phyloP scores from a whole-genome alignment of 2,888 invertebrate species.

The Ennomos erosarius region DNA sequence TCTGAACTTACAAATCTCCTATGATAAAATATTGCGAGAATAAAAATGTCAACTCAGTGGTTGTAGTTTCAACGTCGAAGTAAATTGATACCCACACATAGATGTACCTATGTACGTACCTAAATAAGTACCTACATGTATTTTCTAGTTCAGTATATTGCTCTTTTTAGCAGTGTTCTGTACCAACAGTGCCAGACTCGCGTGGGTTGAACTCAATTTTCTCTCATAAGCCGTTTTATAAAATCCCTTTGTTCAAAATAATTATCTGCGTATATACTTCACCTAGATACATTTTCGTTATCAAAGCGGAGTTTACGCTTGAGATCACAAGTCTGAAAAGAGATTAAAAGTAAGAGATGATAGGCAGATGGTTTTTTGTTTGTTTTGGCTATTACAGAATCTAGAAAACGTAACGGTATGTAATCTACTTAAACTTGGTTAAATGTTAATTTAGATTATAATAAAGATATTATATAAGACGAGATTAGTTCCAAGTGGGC shows the following conservation, averaged over 20 bases:
- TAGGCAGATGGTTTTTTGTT: no score
- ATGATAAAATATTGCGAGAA: background rate
- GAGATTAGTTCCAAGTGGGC: no score
- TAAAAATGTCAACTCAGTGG: constrained; percentile 9
- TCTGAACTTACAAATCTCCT: no score
- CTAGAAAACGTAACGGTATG: no score
- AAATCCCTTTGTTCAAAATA: constrained; percentile 35
- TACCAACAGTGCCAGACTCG: constrained; percentile 11
- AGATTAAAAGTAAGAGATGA: background rate
- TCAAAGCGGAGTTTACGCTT: constrained; percentile 35
- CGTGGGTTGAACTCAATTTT: constrained; percentile 31
- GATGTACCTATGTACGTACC: no score
- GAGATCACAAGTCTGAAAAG: constrained; percentile 22
- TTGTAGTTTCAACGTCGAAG: constrained; percentile 10
- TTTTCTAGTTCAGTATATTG: no score
- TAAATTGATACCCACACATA: background rate
- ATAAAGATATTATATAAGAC: no score
- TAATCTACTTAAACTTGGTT: no score
- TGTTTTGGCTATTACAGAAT: no score
- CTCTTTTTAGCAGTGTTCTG: no score
- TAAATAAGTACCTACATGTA: no score
- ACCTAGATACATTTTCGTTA: constrained; percentile 39
- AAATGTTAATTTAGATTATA: no score
- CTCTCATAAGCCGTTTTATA: constrained; percentile 25
- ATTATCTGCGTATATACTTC: constrained; percentile 32